Evolutionary conservation across 1,140 invertebrate genomes (phyloP).

Genomic region (Ostrea denselamellosa): DNA sequence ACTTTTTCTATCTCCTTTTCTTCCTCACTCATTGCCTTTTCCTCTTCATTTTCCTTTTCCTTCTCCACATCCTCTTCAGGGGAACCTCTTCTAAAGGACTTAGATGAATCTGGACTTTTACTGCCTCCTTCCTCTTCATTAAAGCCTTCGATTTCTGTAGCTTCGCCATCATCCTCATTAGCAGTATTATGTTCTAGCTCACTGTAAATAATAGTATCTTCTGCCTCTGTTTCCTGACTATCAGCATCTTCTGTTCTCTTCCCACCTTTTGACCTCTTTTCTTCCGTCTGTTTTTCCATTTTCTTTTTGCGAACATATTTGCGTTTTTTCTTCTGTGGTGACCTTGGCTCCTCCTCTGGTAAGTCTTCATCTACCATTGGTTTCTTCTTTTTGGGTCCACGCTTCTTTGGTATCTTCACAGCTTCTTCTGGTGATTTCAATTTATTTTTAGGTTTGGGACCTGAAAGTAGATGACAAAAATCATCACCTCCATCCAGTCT

Average conservation of each 20-base stretch:
- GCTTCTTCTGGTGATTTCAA: conserved; percentile 53
- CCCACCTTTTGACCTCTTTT: conserved; percentile 42
- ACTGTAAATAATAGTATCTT: conserved; percentile 50
- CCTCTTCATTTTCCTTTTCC: conserved; percentile 40
- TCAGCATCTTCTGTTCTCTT: conserved; percentile 44
- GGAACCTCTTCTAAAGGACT: neutral
- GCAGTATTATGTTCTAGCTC: conserved; percentile 56
- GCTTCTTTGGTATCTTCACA: conserved; percentile 59
- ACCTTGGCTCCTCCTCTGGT: conserved; percentile 47
- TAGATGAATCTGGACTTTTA: conserved; percentile 14
- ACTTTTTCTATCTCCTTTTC: conserved; percentile 53
- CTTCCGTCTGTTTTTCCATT: conserved; percentile 38
- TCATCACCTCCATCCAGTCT: neutral
- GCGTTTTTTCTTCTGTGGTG: conserved; percentile 54
- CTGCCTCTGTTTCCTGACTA: conserved; percentile 40
- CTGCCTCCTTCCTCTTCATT: conserved; percentile 44
- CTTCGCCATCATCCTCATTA: conserved; percentile 48
- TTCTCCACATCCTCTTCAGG: conserved; percentile 43
- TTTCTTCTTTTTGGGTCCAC: conserved; percentile 58
- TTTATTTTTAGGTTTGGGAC: conserved; percentile 49
- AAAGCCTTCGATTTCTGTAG: conserved; percentile 41
- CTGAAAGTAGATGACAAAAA: neutral
- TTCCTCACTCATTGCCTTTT: conserved; percentile 47
- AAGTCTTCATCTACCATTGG: neutral
- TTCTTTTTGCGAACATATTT: conserved; percentile 54